A percentile compares a stretch with the other conserved stretches of the same genome.
These are phyloP conservation scores for Cossypha niveicapilla DNA, from an alignment of 2,797 vertebrate genomes.

Conservation along the genomic window DNA sequence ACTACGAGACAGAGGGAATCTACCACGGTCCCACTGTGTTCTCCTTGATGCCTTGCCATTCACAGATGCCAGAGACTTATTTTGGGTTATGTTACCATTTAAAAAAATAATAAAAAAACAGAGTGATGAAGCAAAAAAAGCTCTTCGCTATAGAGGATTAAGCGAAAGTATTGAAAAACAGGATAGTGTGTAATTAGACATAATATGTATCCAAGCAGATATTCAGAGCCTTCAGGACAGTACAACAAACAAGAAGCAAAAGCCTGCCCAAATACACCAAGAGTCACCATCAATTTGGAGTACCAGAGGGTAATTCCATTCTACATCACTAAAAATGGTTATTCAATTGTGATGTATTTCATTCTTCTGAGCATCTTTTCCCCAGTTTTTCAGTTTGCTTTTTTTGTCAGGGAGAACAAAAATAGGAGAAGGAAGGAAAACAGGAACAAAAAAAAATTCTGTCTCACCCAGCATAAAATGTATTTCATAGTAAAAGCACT, in stretches of 20 bases:
- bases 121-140: constrained; percentile 38
- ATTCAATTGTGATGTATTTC: not conserved
- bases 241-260: constrained; percentile 28
- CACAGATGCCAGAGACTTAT: not conserved
- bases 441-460: not conserved
- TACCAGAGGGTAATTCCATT: not conserved
- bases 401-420: not conserved
- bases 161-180: constrained; percentile 8
- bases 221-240: constrained; percentile 19
- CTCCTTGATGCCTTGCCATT: not conserved
- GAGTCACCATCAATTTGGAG: constrained; percentile 17
- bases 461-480: not conserved
- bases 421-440: not conserved
- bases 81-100: not conserved
- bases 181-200: constrained; percentile 24
- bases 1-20: not conserved
- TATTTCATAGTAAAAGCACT: constrained; percentile 34
- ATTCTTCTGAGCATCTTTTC: not conserved
- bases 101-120: not conserved
- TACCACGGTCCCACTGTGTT: rapidly evolving
- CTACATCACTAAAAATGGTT: constrained; percentile 4
- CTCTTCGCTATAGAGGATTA: not conserved
- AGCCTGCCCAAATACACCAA: constrained; percentile 9
- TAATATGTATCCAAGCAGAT: constrained; percentile 15
- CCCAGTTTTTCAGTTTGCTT: not conserved